Conservation (phyloP, 2,888 invertebrate species). For the Dichetophora obliterata region DNA sequence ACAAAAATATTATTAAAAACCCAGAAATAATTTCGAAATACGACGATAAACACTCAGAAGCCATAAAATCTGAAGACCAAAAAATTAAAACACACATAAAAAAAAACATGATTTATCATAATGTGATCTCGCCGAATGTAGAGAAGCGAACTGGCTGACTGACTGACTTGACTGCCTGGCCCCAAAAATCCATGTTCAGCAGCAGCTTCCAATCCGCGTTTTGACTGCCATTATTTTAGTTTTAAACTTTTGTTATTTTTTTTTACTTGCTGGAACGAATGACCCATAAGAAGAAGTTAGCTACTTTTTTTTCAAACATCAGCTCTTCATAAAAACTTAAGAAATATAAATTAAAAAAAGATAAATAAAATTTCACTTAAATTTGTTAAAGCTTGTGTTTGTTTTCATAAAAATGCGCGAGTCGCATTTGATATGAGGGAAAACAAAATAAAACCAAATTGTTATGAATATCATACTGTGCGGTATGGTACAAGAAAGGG, state of each 20-base stretch:
- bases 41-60: slow-evolving; percentile 23
- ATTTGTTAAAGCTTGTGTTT: neutral
- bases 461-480: neutral
- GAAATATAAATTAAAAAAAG: slow-evolving; percentile 16
- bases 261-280: neutral
- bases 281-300: slow-evolving; percentile 1
- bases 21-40: slow-evolving; percentile 25
- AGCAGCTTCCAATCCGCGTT: neutral
- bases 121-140: slow-evolving; percentile 24
- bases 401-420: neutral
- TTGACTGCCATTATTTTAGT: slow-evolving; percentile 1
- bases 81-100: neutral
- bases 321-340: slow-evolving; percentile 26
- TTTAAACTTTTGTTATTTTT: neutral
- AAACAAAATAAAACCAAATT: neutral
- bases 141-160: neutral
- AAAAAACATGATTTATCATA: slow-evolving; percentile 31
- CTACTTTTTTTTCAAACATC: slow-evolving; percentile 3
- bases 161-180: neutral
- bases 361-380: neutral
- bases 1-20: slow-evolving; percentile 12
- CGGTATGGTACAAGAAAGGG: neutral
- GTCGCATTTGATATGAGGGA: neutral
- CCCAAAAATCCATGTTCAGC: slow-evolving; percentile 6
- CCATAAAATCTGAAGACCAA: neutral